phyloP scores from a whole-genome alignment of 2,113 vertebrate genomes.

The Paralichthys olivaceus region DNA sequence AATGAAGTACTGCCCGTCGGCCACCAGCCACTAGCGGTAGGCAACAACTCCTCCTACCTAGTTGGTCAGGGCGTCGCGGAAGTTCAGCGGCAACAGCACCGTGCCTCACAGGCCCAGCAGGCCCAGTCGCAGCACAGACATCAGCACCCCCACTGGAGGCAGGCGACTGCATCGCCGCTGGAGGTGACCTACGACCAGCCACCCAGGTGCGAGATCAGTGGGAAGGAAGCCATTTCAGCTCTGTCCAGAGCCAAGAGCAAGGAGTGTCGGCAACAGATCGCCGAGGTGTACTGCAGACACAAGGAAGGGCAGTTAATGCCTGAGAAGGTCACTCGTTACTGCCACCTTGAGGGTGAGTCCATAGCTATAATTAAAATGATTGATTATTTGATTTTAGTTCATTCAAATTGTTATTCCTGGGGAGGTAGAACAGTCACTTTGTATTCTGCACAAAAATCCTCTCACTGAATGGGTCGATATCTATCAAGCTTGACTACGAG shows the following conservation, averaged over 20 bases:
- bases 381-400: constrained; percentile 41
- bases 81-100: constrained; percentile 64
- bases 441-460: constrained; percentile 28
- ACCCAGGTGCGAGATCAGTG: constrained; percentile 92
- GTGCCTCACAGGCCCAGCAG: constrained; percentile 65
- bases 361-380: constrained; percentile 20
- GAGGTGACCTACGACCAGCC: constrained; percentile 88
- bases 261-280: constrained; percentile 93
- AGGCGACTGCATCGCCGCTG: constrained; percentile 60
- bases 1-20: constrained; percentile 83
- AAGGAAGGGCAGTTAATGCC: constrained; percentile 94
- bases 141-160: constrained; percentile 61
- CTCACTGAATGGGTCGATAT: constrained; percentile 22
- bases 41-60: constrained; percentile 62
- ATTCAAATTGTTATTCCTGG: constrained; percentile 17
- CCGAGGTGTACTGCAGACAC: constrained; percentile 92
- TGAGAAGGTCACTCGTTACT: constrained; percentile 91
- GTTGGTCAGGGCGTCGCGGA: constrained; percentile 22
- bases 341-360: constrained; percentile 93
- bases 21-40: constrained; percentile 48
- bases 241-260: constrained; percentile 91
- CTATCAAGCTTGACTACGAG: neutral
- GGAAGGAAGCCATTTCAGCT: constrained; percentile 96
- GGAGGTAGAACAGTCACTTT: constrained; percentile 19
- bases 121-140: constrained; percentile 70